Base-by-base conservation (phyloP, 1,140 invertebrate species). In the Wasmannia auropunctata region DNA sequence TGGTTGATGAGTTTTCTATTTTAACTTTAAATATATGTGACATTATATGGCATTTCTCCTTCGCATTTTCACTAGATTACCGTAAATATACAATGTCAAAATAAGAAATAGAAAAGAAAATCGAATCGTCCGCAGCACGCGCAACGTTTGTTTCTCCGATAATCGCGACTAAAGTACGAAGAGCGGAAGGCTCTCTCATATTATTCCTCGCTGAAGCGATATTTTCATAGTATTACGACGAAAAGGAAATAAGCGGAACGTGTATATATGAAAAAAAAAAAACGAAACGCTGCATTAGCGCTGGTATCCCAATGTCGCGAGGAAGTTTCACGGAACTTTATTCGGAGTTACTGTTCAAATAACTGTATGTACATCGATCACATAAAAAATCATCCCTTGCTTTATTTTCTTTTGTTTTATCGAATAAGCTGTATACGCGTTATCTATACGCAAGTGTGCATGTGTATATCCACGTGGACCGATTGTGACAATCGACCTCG, bases 201-300 rank as follows among this genome's bases (percentile, higher is more conserved):
- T 91, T 81, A 88, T 90, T 91, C 86, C 88, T 85, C 72, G 51
- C 86, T 88, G 46, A 90, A 88, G 77, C 83, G 88, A 90, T 90
- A 87, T 87, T 88, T 90, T 90, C 72, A 70, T 88, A 91, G 72
- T 84, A 86, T 90, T 90, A 86, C 65, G 74, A 85, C 10, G 62
- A 75, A 86, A 85, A 62, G 7, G 46, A 85, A 75, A 85, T 72
- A 60, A 80, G 84, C 16, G 43, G 11, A 72, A 69, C 31, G n/a
- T 51, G 46, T 79, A 16, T 69, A 25, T 77, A 31, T 67, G 37
- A 54, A 2, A 54, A 54, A 46, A 70, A 62, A 31, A 81, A 63
- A 22, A 76, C 31, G 31, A 81, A 88, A 81, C 31, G 58, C 7
- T 67, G 65, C 34, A 46, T 67, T 70, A 77, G 70, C 19, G 49